Evolutionary conservation across 2,797 vertebrate genomes (phyloP), one percentile per base, ranked within the genome.

Genomic region (Epinephelus malabaricus): DNA sequence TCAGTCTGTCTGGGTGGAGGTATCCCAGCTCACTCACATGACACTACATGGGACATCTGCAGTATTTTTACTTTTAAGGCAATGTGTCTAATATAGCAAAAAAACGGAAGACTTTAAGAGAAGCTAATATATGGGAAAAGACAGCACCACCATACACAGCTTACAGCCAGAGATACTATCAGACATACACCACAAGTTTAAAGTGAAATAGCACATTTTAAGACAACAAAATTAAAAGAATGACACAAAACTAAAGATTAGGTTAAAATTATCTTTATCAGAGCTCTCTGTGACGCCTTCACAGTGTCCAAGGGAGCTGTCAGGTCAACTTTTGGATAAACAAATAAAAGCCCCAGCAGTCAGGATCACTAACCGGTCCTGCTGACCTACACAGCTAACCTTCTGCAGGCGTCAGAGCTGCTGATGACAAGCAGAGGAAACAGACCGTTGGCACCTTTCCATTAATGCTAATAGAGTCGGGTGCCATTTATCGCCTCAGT

Each of bases 391-490:
- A 40, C 59, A 63, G 63, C 30, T 54, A 76, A 78, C 51, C 25
- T 43, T 81, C 87, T 76, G 75, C 69, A 65, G 68, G 45, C 78
- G 70, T 74, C 43, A 78, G 67, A 88, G 66, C 58, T 4, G 3
- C 74, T 63, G 82, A 86, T 86, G 88, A 87, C 82, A 83, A 72
- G 75, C 59, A 88, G 58, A 87, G 88, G 88, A 93, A 93, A 89
- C 83, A 85, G 85, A 82, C 84, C 56, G 58, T 82, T 93, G 88
- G 84, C 92, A 79, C 90, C 86, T 85, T 78, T 85, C 83, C 78
- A 90, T 89, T 84, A 93, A 93, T 88, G 88, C 86, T 88, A 92
- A 93, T 67, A 79, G 84, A 88, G 76, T 3, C 50, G 50, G 84
- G 72, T 87, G 88, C 74, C 79, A 82, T 92, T 90, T 89, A 82